Conservation (phyloP, 2,888 invertebrate genomes). For the Epinotia ramella region DNA sequence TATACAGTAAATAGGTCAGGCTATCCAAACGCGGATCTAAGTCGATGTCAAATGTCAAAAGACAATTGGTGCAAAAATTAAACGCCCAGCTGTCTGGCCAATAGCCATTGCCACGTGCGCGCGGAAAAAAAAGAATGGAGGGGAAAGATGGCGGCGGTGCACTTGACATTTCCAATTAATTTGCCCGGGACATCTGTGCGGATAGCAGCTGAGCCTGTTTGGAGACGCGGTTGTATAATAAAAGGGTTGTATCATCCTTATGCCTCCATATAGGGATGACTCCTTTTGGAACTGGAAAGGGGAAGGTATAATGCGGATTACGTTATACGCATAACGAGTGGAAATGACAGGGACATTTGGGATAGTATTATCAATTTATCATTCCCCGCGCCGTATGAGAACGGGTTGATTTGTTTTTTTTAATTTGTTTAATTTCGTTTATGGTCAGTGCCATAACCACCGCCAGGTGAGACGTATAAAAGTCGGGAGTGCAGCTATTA, state of each 20-base stretch:
- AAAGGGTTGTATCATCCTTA: constrained; percentile 3
- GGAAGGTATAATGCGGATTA: constrained; percentile 35
- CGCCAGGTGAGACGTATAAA: neutral
- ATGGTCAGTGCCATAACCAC: constrained; percentile 3
- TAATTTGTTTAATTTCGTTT: neutral
- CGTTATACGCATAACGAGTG: constrained; percentile 35
- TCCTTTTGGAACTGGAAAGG: neutral
- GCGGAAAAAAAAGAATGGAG: constrained; percentile 72
- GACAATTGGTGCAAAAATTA: constrained; percentile 60
- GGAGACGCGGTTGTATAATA: neutral
- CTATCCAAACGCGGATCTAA: constrained; percentile 68
- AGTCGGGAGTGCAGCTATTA: neutral
- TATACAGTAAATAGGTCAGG: constrained; percentile 75
- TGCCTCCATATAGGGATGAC: neutral
- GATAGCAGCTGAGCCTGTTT: constrained; percentile 76
- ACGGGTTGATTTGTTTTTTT: constrained; percentile 11
- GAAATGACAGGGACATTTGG: constrained; percentile 31
- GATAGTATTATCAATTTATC: constrained; percentile 31
- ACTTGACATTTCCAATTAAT: constrained; percentile 86
- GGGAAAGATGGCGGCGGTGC: constrained; percentile 79
- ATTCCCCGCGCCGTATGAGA: constrained; percentile 6
- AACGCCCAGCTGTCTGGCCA: constrained; percentile 78
- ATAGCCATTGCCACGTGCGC: constrained; percentile 79
- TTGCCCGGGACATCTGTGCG: constrained; percentile 83
- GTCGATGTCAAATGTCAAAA: constrained; percentile 53